phyloP scores from a whole-genome alignment of 2,113 vertebrate species.

The Echinops telfairi region DNA sequence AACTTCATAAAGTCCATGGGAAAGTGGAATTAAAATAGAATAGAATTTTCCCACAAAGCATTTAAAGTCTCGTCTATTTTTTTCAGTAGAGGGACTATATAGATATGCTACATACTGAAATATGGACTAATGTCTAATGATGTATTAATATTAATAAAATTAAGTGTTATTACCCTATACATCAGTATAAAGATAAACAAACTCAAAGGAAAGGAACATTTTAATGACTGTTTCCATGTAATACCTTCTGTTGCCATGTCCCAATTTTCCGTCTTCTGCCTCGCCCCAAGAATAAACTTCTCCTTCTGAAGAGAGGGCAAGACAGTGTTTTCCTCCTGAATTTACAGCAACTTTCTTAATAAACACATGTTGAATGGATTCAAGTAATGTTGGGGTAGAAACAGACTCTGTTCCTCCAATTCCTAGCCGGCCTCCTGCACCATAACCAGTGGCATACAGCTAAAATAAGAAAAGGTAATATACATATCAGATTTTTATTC shows the following conservation, averaged over 20 bases:
- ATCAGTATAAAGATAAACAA: background rate
- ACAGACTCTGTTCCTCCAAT: slow-evolving; percentile 98
- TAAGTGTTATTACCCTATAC: background rate
- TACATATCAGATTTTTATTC: background rate
- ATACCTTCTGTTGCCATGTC: slow-evolving; percentile 97
- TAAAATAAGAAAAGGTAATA: slow-evolving; percentile 77
- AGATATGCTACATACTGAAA: too few relatives aligned
- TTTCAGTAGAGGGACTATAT: too few relatives aligned
- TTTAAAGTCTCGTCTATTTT: too few relatives aligned
- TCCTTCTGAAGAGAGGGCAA: slow-evolving; percentile 97
- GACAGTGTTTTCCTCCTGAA: slow-evolving; percentile 98
- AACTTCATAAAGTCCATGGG: too few relatives aligned
- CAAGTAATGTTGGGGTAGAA: slow-evolving; percentile 96
- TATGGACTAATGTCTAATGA: background rate
- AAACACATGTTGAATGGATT: slow-evolving; percentile 98
- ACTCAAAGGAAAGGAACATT: background rate
- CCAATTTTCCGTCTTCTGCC: slow-evolving; percentile 98
- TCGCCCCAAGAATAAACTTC: slow-evolving; percentile 99
- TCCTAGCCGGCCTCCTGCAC: slow-evolving; percentile 97
- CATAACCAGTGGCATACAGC: slow-evolving; percentile 98
- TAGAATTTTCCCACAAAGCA: too few relatives aligned
- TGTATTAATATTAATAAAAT: background rate
- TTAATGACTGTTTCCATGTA: background rate
- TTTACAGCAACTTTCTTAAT: slow-evolving; percentile 99
- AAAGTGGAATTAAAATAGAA: too few relatives aligned